phyloP scores from a whole-genome alignment of 2,888 invertebrate genomes.

The Aplocera efformata region DNA sequence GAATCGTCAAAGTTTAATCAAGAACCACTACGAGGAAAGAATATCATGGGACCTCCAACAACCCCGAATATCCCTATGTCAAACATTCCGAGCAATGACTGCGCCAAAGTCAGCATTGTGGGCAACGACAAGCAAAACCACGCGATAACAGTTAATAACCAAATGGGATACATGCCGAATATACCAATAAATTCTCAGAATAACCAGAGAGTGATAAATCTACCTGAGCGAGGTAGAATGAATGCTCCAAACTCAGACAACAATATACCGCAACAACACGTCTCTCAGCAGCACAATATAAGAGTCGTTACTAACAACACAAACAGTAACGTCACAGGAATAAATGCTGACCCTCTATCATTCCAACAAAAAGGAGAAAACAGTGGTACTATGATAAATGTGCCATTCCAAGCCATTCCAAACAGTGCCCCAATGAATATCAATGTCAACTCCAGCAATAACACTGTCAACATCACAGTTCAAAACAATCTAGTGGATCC shows the following conservation, averaged over 20 bases:
- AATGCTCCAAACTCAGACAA: constrained; percentile 57
- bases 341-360: constrained; percentile 55
- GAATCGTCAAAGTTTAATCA: constrained; percentile 63
- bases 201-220: constrained; percentile 64
- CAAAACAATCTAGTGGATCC: constrained; percentile 75
- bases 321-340: constrained; percentile 54
- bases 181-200: constrained; percentile 73
- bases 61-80: constrained; percentile 53
- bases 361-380: constrained; percentile 70
- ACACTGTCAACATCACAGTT: constrained; percentile 73
- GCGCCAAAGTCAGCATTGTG: constrained; percentile 64
- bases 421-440: constrained; percentile 77
- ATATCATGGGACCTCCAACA: constrained; percentile 61
- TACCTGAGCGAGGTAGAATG: constrained; percentile 68
- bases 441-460: constrained; percentile 74
- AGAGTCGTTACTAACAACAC: constrained; percentile 68
- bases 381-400: constrained; percentile 71
- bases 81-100: constrained; percentile 58
- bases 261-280: constrained; percentile 66
- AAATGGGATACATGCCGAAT: constrained; percentile 70
- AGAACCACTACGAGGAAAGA: constrained; percentile 66
- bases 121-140: constrained; percentile 67
- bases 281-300: constrained; percentile 71
- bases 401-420: constrained; percentile 75
- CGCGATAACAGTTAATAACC: constrained; percentile 66